Percentiles rank a stretch among this genome's conserved stretches.
Conservation (phyloP, 2,888 invertebrate genomes). For the Ophion ventricosus region DNA sequence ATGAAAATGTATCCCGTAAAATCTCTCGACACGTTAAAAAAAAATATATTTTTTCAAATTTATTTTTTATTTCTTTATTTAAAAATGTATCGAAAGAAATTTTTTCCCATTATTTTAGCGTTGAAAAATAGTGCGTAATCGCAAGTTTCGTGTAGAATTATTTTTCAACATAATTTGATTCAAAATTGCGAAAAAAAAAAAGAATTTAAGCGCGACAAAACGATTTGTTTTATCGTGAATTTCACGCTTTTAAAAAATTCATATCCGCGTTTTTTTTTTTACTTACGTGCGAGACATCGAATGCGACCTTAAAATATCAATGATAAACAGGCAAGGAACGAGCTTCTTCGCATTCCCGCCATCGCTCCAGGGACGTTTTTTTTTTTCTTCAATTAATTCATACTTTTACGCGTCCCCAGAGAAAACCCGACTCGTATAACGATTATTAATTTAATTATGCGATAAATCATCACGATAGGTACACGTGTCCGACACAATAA, state of each 20-base stretch:
- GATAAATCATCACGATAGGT: slow-evolving; percentile 31
- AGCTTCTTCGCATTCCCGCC: slow-evolving; percentile 25
- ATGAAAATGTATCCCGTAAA: background rate
- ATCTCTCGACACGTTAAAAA: background rate
- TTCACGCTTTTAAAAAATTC: background rate
- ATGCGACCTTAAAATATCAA: slow-evolving; percentile 46
- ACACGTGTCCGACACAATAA: slow-evolving; percentile 28
- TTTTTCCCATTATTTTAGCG: background rate
- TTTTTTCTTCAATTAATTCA: background rate
- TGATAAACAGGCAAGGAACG: slow-evolving; percentile 34
- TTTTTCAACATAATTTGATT: background rate
- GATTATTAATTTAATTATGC: slow-evolving; percentile 33
- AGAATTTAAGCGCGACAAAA: background rate
- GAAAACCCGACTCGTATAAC: slow-evolving; percentile 19
- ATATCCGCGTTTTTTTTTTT: background rate
- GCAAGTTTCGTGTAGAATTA: background rate
- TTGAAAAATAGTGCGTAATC: background rate
- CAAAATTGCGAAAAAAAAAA: background rate
- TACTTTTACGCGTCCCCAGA: background rate
- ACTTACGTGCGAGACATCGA: background rate
- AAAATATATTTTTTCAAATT: background rate
- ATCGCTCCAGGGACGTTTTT: slow-evolving; percentile 50
- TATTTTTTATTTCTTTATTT: background rate
- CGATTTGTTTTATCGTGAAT: background rate
- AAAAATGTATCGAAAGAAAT: background rate